A percentile compares a stretch with the other conserved stretches of the same genome.
Evolutionary conservation across 2,113 vertebrate species (phyloP).

Genomic region (Pteropus alecto): DNA sequence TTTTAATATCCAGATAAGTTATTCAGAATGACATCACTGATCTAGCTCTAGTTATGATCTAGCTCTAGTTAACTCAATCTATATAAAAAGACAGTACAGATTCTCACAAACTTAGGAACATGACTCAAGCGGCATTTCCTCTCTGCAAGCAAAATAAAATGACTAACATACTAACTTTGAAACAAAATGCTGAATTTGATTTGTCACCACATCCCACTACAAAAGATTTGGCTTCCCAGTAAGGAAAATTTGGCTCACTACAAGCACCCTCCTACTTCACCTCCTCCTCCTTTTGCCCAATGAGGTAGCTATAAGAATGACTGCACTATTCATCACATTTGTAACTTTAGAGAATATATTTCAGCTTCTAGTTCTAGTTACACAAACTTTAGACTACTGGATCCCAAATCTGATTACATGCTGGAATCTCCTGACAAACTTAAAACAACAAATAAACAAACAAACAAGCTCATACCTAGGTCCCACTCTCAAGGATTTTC

Average conservation of each 20-base stretch:
- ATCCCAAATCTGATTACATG: neutral
- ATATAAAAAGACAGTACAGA: conserved; percentile 7
- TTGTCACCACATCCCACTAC: neutral
- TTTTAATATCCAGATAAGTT: conserved; percentile 33
- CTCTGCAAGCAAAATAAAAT: conserved; percentile 25
- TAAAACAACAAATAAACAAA: neutral
- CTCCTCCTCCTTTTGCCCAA: neutral
- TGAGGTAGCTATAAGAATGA: neutral
- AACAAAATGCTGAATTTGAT: conserved; percentile 1
- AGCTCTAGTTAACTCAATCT: neutral
- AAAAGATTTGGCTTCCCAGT: neutral
- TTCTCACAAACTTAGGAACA: conserved; percentile 29
- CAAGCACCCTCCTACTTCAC: neutral
- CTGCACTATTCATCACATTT: neutral
- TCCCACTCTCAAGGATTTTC: neutral
- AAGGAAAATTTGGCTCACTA: neutral
- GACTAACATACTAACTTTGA: conserved; percentile 24
- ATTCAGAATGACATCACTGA: conserved; percentile 1
- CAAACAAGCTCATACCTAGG: neutral
- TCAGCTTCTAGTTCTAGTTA: neutral
- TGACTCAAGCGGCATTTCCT: neutral
- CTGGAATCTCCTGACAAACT: neutral
- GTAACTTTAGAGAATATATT: neutral
- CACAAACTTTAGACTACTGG: neutral
- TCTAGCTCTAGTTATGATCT: neutral